Evolutionary conservation across 64 coral and sea anemone species (phyloP).

Genomic region (Montipora foliosa): DNA sequence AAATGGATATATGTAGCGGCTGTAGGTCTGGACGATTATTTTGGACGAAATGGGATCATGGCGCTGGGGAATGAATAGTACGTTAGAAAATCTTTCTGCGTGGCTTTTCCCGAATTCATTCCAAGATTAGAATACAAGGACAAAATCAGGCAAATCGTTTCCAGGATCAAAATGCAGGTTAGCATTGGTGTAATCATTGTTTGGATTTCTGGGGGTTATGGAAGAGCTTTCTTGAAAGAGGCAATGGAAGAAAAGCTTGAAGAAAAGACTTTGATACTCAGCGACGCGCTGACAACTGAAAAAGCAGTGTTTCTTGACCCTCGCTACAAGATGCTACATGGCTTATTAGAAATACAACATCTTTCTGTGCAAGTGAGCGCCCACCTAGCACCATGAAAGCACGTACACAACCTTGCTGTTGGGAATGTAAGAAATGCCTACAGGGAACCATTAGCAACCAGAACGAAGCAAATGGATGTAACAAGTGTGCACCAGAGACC

Average conservation of each 20-base stretch:
- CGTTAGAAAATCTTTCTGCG: constrained; percentile 57
- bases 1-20: constrained; percentile 87
- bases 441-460: constrained; percentile 54
- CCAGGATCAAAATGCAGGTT: constrained; percentile 1
- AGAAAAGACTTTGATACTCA: constrained; percentile 56
- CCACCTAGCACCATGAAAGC: constrained; percentile 59
- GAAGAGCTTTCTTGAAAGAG: constrained; percentile 35
- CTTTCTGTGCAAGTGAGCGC: constrained; percentile 62
- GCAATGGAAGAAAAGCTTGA: constrained; percentile 58
- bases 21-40: constrained; percentile 76
- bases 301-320: constrained; percentile 28
- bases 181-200: constrained; percentile 47
- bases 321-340: constrained; percentile 4
- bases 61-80: constrained; percentile 33
- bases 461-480: constrained; percentile 58
- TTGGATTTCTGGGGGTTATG: constrained; percentile 50
- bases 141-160: constrained; percentile 57
- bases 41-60: constrained; percentile 71
- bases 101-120: constrained; percentile 32
- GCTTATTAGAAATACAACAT: constrained; percentile 18
- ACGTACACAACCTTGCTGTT: constrained; percentile 60
- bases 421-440: constrained; percentile 73
- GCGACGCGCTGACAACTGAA: constrained; percentile 52
- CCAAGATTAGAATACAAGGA: constrained; percentile 34
- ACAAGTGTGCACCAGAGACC: constrained; percentile 28